A percentile compares a stretch with the other conserved stretches of the same genome.
Evolutionary conservation across 2,888 invertebrate genomes (phyloP).

Genomic region (Andrena fulva): DNA sequence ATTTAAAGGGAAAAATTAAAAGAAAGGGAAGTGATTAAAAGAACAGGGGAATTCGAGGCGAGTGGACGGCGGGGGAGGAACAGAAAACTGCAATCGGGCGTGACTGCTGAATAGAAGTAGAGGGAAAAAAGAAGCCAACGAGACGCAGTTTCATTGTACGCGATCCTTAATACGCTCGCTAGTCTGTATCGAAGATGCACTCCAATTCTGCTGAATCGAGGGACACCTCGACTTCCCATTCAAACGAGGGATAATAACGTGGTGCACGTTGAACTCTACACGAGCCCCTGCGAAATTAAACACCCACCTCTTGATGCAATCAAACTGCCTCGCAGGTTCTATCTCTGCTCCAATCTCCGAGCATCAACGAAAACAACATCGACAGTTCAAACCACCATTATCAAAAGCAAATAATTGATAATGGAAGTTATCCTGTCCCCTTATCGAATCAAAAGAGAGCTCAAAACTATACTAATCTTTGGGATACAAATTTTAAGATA

Average conservation of each 20-base stretch:
- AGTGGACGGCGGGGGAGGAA: background rate
- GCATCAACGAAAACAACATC: too few species aligned
- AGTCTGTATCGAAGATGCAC: conserved; percentile 24
- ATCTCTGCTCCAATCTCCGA: too few species aligned
- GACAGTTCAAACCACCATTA: too few species aligned
- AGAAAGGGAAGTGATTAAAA: conserved; percentile 10
- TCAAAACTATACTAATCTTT: too few species aligned
- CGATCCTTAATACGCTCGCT: conserved; percentile 26
- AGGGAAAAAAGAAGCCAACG: conserved; percentile 33
- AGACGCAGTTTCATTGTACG: conserved; percentile 38
- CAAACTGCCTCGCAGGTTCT: too few species aligned
- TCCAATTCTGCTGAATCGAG: conserved; percentile 50
- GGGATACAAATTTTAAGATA: too few species aligned
- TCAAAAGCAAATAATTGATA: too few species aligned
- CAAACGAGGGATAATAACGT: conserved; percentile 15
- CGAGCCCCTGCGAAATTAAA: background rate
- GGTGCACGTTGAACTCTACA: background rate
- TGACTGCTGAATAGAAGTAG: conserved; percentile 52
- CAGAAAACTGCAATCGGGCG: conserved; percentile 46
- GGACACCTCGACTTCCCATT: conserved; percentile 11
- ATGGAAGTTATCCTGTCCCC: too few species aligned
- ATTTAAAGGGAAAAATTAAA: too few species aligned
- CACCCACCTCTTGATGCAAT: background rate
- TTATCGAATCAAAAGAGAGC: too few species aligned
- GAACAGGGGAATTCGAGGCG: background rate